These are phyloP conservation scores for Litoditis marina DNA, from an alignment of 2,888 invertebrate genomes.

Conservation along the genomic window DNA sequence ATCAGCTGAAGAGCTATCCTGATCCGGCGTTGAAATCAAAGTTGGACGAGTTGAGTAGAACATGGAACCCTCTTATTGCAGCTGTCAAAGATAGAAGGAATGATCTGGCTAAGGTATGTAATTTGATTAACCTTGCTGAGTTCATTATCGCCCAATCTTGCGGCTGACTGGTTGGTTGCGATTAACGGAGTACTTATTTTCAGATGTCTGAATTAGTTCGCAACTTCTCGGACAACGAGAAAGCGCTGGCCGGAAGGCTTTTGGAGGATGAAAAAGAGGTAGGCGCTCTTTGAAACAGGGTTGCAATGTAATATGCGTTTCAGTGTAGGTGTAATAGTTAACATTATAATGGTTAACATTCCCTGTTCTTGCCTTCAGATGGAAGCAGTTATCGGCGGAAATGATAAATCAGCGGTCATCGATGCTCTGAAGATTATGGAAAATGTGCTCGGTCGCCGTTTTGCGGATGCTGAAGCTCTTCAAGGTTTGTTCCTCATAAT, in stretches of 20 bases:
- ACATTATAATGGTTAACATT: too few relatives aligned
- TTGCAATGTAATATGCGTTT: too few relatives aligned
- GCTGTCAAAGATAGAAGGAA: slow-evolving; percentile 74
- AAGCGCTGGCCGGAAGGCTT: slow-evolving; percentile 27
- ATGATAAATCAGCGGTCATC: slow-evolving; percentile 15
- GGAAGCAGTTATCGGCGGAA: slow-evolving; percentile 17
- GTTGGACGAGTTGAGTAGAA: slow-evolving; percentile 81
- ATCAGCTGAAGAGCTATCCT: slow-evolving; percentile 62
- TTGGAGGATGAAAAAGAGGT: slow-evolving; percentile 36
- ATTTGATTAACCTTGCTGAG: too few relatives aligned
- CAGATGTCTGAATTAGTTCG: slow-evolving; percentile 31
- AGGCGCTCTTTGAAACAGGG: too few relatives aligned
- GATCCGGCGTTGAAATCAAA: slow-evolving; percentile 72
- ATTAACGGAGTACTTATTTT: not conserved
- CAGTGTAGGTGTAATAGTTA: too few relatives aligned
- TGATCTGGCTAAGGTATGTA: slow-evolving; percentile 34
- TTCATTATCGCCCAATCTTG: too few relatives aligned
- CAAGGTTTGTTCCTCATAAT: not conserved
- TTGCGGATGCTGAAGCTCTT: slow-evolving; percentile 41
- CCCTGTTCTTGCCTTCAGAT: too few relatives aligned
- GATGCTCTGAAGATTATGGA: slow-evolving; percentile 37
- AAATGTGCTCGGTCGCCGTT: slow-evolving; percentile 31
- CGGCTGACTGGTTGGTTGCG: too few relatives aligned
- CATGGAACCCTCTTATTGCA: slow-evolving; percentile 86
- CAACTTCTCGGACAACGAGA: slow-evolving; percentile 35